phyloP scores from a whole-genome alignment of 2,113 vertebrate genomes.

The Lophotis ruficrista region DNA sequence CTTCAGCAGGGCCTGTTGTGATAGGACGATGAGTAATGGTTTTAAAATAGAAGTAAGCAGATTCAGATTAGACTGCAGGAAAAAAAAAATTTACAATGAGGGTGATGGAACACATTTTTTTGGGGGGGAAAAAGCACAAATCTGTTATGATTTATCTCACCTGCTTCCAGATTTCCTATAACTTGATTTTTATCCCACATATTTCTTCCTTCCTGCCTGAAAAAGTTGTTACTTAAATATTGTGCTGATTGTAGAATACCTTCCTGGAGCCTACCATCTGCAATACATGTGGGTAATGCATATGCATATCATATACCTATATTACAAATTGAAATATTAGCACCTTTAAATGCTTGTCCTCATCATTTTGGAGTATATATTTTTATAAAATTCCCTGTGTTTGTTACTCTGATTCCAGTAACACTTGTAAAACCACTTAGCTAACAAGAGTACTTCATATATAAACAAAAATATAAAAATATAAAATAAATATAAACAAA shows the following conservation, averaged over 20 bases:
- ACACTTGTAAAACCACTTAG: not conserved
- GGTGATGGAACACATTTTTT: too few species aligned
- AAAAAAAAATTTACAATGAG: too few species aligned
- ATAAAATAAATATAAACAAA: not conserved
- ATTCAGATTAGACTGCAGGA: too few species aligned
- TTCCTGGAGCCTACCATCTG: not conserved
- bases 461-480: not conserved
- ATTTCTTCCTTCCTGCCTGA: not conserved
- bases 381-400: not conserved
- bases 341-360: not conserved
- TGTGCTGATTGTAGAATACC: not conserved
- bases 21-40: too few species aligned
- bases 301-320: not conserved
- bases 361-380: not conserved
- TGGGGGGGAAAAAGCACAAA: not conserved
- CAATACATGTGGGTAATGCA: not conserved
- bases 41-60: too few species aligned
- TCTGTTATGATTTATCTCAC: not conserved
- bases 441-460: not conserved
- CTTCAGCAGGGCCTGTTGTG: too few species aligned
- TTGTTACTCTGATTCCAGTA: not conserved
- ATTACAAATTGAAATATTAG: not conserved
- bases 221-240: not conserved
- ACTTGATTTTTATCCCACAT: not conserved
- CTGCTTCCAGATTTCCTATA: not conserved